A percentile compares a stretch with the other conserved stretches of the same genome.
These are phyloP conservation scores for Andrena praecox DNA, from an alignment of 2,888 invertebrate genomes.

Conservation along the genomic window DNA sequence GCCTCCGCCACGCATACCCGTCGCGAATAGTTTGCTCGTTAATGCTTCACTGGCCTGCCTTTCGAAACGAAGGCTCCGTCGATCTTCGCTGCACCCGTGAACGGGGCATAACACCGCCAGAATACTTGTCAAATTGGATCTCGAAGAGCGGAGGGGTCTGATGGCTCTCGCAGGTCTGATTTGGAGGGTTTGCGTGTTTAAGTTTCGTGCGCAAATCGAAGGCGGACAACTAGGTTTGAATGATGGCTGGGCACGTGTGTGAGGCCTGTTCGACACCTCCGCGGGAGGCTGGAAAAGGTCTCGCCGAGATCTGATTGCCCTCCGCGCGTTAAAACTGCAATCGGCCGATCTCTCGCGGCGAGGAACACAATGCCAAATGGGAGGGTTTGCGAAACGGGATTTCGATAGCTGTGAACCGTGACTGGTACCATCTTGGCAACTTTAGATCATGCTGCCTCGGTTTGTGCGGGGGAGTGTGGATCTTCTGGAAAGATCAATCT, in stretches of 20 bases:
- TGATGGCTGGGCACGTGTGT: not conserved
- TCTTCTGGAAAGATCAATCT: not conserved
- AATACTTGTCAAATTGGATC: not conserved
- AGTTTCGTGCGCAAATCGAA: slow-evolving; percentile 21
- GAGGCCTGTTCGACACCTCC: slow-evolving; percentile 1
- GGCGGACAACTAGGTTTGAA: slow-evolving; percentile 24
- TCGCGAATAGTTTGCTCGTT: slow-evolving; percentile 23
- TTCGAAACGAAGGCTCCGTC: slow-evolving; percentile 7
- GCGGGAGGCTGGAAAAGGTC: slow-evolving; percentile 38
- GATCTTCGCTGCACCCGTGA: not conserved
- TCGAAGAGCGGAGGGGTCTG: too few species aligned
- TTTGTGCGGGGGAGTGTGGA: not conserved
- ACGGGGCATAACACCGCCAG: not conserved
- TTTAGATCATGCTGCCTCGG: slow-evolving; percentile 37
- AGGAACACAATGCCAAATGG: slow-evolving; percentile 49
- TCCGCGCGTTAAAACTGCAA: slow-evolving; percentile 51
- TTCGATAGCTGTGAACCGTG: slow-evolving; percentile 57
- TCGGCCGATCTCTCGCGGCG: slow-evolving; percentile 48
- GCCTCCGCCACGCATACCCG: slow-evolving; percentile 10
- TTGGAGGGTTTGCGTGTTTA: not conserved
- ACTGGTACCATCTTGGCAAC: slow-evolving; percentile 22
- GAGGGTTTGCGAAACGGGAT: slow-evolving; percentile 47
- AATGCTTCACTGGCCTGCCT: slow-evolving; percentile 5
- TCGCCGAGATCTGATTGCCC: slow-evolving; percentile 57
- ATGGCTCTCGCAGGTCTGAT: too few species aligned